Evolutionary conservation across 1,140 invertebrate genomes (phyloP).

Genomic region (Heliconius eleuchia): DNA sequence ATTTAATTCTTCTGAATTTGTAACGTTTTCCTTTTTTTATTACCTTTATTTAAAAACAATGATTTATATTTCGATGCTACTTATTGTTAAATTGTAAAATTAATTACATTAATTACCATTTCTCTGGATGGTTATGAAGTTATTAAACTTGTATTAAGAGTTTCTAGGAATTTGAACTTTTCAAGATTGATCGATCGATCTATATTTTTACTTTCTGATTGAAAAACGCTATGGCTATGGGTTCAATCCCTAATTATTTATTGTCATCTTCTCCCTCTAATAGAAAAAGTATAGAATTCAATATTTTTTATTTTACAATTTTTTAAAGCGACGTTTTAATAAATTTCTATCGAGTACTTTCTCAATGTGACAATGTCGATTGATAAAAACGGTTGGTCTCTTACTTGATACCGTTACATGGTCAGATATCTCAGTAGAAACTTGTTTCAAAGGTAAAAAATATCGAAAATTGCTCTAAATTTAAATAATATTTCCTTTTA

Average conservation of each 20-base stretch:
- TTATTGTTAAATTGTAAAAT: background rate
- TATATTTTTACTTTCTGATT: background rate
- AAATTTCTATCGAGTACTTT: background rate
- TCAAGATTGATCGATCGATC: background rate
- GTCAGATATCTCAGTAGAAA: background rate
- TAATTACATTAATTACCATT: background rate
- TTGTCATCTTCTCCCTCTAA: background rate
- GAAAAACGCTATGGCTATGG: too few species aligned
- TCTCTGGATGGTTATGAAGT: background rate
- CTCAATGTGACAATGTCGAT: background rate
- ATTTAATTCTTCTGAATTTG: background rate
- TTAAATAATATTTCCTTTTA: background rate
- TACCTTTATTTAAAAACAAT: background rate
- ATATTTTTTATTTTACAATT: too few species aligned
- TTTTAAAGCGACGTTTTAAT: background rate
- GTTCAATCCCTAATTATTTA: background rate
- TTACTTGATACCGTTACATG: background rate
- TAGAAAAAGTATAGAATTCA: too few species aligned
- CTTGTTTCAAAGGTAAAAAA: background rate
- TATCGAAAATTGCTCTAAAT: background rate
- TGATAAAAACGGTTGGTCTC: background rate
- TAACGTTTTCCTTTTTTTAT: constrained; percentile 1
- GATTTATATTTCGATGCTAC: background rate
- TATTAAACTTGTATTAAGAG: background rate
- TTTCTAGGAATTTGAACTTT: too few species aligned